Base-by-base conservation (phyloP, 2,888 invertebrate genomes). In the Brachyopa scutellaris region DNA sequence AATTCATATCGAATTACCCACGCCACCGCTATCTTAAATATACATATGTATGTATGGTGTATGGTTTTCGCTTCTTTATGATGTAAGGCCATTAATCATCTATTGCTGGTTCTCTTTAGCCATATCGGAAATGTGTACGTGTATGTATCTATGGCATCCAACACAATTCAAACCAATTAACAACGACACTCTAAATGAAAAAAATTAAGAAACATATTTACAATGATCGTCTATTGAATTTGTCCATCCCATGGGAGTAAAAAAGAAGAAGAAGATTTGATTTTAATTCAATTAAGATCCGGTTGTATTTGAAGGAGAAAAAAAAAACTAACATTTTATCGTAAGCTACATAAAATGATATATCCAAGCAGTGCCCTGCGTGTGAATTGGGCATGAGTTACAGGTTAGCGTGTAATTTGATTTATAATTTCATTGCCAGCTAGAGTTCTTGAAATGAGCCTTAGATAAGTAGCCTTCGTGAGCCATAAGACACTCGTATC, bases 161-260 rank as follows among this genome's bases (percentile, higher is more conserved):
- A 61, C 42, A 61, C 42, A 61, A 79, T 79, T 61, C 40, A 26
- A 79, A 38, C 33, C 79, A 79, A 79, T 79, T 79, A 79, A 74
- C 74, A 67, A 61, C 21, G 51, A 74, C 36, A 33, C 53, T 55
- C 38, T 73, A 79, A 73, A 51, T 64, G 57, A 64, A 64, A 51
- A 64, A 64, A 51, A 57, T 33, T 38, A 77, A 40, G 42, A 64
- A 57, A 57, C 19, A 31, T 6, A 6, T 5, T 3, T 55, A 55
- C 23, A 57, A 55, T 55, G 64, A 62, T 55, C 33, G 26, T 33
- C 11, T 69, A 47, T 77, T 64, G 72, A 42, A 72, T 78, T 66
- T 51, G 40, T 45, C 55, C 5, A 26, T 49, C 15, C n/a, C 4
- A 57, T 31, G 51, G 31, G 40, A 67, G 38, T 13, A 6, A 9